Percentiles rank a stretch among this genome's conserved stretches.
Conservation (phyloP, 2,888 invertebrate genomes). For the Eupsilia transversa region DNA sequence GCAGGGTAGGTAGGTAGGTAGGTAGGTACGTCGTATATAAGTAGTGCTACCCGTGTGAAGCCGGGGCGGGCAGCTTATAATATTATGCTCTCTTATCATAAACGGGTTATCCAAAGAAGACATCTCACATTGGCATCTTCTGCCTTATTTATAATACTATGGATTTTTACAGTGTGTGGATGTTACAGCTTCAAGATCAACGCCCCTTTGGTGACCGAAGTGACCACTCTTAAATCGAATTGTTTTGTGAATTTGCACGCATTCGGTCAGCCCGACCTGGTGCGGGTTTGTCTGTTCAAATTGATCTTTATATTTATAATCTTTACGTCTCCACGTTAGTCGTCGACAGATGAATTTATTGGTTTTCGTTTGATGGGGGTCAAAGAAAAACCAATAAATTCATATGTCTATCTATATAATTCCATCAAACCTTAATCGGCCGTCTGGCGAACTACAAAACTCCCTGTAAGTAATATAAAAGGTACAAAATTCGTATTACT, state of each 20-base stretch:
- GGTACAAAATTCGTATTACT: conserved; percentile 65
- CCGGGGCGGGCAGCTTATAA: too few species aligned
- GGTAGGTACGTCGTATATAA: too few species aligned
- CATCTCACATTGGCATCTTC: not conserved
- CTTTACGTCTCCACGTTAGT: not conserved
- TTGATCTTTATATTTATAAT: not conserved
- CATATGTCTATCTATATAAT: conserved; percentile 26
- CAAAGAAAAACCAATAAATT: conserved; percentile 45
- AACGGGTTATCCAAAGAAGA: not conserved
- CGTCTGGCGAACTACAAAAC: conserved; percentile 52
- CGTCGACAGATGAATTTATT: conserved; percentile 9
- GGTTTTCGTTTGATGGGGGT: not conserved
- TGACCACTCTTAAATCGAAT: not conserved
- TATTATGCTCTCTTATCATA: too few species aligned
- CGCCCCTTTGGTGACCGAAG: not conserved
- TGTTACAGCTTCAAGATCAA: not conserved
- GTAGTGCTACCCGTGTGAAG: too few species aligned
- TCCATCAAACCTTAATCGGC: conserved; percentile 53
- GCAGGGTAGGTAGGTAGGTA: too few species aligned
- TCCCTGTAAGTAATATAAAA: conserved; percentile 58
- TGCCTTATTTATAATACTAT: not conserved
- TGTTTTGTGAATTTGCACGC: too few species aligned
- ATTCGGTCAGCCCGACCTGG: not conserved
- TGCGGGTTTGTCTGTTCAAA: not conserved
- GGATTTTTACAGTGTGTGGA: not conserved